These are phyloP conservation scores for Calliopsis andreniformis DNA, from an alignment of 1,140 invertebrate species.

Conservation along the genomic window DNA sequence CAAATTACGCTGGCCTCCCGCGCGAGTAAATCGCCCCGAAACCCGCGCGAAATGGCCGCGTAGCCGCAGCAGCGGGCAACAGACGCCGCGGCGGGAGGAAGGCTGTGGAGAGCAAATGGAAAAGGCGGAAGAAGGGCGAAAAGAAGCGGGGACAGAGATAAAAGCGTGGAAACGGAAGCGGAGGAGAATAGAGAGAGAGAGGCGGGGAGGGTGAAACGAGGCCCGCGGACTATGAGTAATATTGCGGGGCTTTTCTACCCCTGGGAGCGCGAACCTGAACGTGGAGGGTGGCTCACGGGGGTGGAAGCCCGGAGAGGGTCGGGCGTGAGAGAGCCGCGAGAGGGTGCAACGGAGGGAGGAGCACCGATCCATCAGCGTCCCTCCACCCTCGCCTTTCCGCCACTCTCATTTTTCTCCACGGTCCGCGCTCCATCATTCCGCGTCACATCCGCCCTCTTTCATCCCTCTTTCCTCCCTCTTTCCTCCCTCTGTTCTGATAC, in stretches of 20 bases:
- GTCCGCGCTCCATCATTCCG: constrained; percentile 82
- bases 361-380: constrained; percentile 81
- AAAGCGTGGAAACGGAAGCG: not conserved
- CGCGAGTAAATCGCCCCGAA: not conserved
- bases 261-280: constrained; percentile 71
- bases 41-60: not conserved
- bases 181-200: constrained; percentile 24
- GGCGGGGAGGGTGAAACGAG: constrained; percentile 51
- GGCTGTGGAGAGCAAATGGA: constrained; percentile 5
- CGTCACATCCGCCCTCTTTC: constrained; percentile 82
- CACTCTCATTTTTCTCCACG: constrained; percentile 82
- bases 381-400: constrained; percentile 81
- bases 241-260: constrained; percentile 80
- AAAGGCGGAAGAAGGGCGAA: constrained; percentile 34
- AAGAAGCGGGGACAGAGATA: constrained; percentile 16
- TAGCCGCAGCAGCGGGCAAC: constrained; percentile 19
- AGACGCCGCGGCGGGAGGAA: not conserved
- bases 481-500: constrained; percentile 66
- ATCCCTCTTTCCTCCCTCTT: constrained; percentile 77
- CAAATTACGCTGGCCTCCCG: no score
- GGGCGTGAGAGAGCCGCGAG: constrained; percentile 55
- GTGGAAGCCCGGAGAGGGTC: constrained; percentile 54
- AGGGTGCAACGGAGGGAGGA: constrained; percentile 75
- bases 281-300: constrained; percentile 61
- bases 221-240: constrained; percentile 80